Conservation (phyloP, 1,140 invertebrate species). For the Drosophila mayri region DNA sequence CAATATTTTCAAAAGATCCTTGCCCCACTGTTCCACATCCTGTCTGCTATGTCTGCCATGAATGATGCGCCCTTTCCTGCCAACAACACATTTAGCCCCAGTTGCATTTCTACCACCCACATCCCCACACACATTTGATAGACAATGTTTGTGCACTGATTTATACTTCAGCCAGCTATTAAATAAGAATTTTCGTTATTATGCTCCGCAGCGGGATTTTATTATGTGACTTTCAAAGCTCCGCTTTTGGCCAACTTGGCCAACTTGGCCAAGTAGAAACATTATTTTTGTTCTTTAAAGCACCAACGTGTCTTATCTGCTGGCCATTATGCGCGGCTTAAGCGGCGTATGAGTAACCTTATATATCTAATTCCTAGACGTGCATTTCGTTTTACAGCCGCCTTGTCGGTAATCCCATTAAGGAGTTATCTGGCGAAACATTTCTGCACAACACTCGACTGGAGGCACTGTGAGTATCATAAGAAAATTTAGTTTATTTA, state of each 20-base stretch:
- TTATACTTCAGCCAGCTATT: slow-evolving; percentile 66
- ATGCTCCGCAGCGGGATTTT: slow-evolving; percentile 59
- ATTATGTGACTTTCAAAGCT: slow-evolving; percentile 69
- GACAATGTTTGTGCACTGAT: slow-evolving; percentile 65
- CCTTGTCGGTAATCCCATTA: slow-evolving; percentile 85
- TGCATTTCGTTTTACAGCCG: slow-evolving; percentile 81
- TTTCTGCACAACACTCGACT: slow-evolving; percentile 85
- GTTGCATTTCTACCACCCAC: slow-evolving; percentile 22
- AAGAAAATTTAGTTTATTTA: neutral
- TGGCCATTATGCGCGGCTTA: slow-evolving; percentile 61
- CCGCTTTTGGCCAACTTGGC: slow-evolving; percentile 31
- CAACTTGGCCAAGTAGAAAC: slow-evolving; percentile 2
- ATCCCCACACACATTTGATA: slow-evolving; percentile 22
- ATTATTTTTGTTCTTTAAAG: slow-evolving; percentile 47
- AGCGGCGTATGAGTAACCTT: slow-evolving; percentile 65
- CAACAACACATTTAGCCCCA: slow-evolving; percentile 49
- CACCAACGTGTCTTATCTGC: slow-evolving; percentile 54
- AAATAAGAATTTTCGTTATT: slow-evolving; percentile 75
- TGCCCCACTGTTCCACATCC: slow-evolving; percentile 34
- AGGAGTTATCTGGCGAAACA: slow-evolving; percentile 84
- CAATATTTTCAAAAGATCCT: neutral
- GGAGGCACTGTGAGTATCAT: slow-evolving; percentile 86
- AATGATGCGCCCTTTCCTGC: slow-evolving; percentile 75
- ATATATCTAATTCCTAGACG: slow-evolving; percentile 36
- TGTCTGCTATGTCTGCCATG: slow-evolving; percentile 37